Conservation (phyloP, 2,888 invertebrate genomes). For the Drosophila anomelani region DNA sequence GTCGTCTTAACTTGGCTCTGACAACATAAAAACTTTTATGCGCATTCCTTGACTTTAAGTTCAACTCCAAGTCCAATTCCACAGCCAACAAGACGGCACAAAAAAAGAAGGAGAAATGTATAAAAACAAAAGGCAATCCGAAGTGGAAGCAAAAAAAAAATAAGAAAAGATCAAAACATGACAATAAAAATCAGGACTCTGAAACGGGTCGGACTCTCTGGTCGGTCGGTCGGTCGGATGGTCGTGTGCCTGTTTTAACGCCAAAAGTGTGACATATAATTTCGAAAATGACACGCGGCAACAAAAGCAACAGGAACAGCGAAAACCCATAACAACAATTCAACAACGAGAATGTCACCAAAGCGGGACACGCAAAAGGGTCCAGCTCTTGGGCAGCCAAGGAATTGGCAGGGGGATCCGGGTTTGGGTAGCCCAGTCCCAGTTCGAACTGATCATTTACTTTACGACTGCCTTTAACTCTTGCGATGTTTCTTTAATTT, state of each 20-base stretch:
- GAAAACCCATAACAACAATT: conserved; percentile 70
- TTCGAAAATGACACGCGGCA: conserved; percentile 77
- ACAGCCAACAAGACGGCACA: conserved; percentile 31
- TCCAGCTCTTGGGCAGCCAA: conserved; percentile 14
- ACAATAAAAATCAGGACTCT: conserved; percentile 81
- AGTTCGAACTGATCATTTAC: conserved; percentile 60
- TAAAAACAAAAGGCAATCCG: conserved; percentile 12
- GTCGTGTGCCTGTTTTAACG: conserved; percentile 79
- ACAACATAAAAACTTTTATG: conserved; percentile 75
- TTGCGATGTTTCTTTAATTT: conserved; percentile 57
- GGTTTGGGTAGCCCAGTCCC: conserved; percentile 10
- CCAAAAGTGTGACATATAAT: conserved; percentile 81
- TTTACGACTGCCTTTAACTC: conserved; percentile 64
- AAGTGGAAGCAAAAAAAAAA: conserved; percentile 11
- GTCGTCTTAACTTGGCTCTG: conserved; percentile 49
- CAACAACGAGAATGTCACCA: conserved; percentile 74
- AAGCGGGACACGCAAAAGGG: conserved; percentile 60
- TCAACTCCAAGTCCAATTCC: conserved; percentile 40
- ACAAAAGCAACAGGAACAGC: conserved; percentile 53
- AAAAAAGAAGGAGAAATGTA: conserved; percentile 17
- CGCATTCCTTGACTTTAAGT: conserved; percentile 66
- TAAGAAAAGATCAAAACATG: conserved; percentile 76
- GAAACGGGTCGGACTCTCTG: conserved; percentile 65
- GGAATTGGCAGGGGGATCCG: background rate
- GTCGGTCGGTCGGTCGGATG: conserved; percentile 12